Evolutionary conservation across 1,140 invertebrate species (phyloP).

Genomic region (Agraylea sexmaculata): DNA sequence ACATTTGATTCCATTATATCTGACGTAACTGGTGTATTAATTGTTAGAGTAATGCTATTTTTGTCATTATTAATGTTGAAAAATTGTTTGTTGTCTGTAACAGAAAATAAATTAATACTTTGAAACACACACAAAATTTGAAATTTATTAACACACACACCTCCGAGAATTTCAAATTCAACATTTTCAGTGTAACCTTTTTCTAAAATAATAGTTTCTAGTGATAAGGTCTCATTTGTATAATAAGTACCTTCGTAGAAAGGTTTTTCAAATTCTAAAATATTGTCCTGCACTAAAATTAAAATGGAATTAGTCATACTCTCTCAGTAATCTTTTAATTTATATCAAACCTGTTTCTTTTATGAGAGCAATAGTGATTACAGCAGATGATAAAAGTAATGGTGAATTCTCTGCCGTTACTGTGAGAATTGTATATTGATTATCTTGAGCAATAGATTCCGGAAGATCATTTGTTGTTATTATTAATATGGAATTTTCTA

Average conservation of each 20-base stretch:
- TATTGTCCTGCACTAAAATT: background rate
- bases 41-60: background rate
- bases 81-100: constrained; percentile 1
- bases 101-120: background rate
- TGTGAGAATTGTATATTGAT: no score
- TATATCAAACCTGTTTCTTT: background rate
- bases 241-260: background rate
- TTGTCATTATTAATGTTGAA: background rate
- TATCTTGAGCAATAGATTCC: no score
- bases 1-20: background rate
- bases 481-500: no score
- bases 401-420: no score
- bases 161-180: background rate
- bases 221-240: background rate
- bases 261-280: background rate
- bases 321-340: background rate
- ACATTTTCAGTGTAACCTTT: background rate
- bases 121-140: background rate
- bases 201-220: background rate
- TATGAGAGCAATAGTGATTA: background rate
- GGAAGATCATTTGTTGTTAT: no score
- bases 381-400: no score
- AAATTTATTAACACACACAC: background rate
- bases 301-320: background rate
- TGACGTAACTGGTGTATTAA: background rate